These are phyloP conservation scores for Amphipyra berbera DNA, from an alignment of 2,888 invertebrate species.

Conservation along the genomic window DNA sequence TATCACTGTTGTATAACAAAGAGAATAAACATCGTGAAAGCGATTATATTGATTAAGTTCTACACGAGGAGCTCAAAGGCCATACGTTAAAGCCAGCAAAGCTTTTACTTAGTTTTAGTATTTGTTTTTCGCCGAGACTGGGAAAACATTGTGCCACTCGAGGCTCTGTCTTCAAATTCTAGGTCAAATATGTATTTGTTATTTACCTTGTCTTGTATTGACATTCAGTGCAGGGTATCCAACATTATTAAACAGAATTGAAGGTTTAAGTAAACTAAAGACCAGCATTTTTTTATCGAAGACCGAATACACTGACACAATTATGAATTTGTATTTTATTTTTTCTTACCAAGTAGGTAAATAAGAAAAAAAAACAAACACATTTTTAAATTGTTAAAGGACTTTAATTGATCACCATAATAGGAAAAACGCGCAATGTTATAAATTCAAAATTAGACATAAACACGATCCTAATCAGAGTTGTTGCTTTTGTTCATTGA, in stretches of 20 bases:
- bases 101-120: conserved; percentile 56
- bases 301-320: no score
- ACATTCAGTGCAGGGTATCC: conserved; percentile 27
- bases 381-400: no score
- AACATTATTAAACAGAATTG: conserved; percentile 25
- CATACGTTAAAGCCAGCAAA: conserved; percentile 44
- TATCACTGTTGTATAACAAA: conserved; percentile 32
- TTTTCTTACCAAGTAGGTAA: no score
- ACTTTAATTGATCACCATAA: conserved; percentile 30
- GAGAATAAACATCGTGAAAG: conserved; percentile 47
- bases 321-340: neutral
- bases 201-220: conserved; percentile 44
- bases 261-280: neutral
- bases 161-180: conserved; percentile 46
- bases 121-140: conserved; percentile 50
- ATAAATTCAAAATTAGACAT: conserved; percentile 68
- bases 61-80: conserved; percentile 32
- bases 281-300: conserved; percentile 2
- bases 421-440: conserved; percentile 55
- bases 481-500: conserved; percentile 77
- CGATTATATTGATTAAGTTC: conserved; percentile 51
- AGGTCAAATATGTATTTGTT: conserved; percentile 53
- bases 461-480: conserved; percentile 73
- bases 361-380: no score
- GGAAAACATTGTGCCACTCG: conserved; percentile 47